Percentiles rank a stretch among this genome's conserved stretches.
Evolutionary conservation across 1,140 invertebrate genomes (phyloP).

Genomic region (Anagrus nilaparvatae): DNA sequence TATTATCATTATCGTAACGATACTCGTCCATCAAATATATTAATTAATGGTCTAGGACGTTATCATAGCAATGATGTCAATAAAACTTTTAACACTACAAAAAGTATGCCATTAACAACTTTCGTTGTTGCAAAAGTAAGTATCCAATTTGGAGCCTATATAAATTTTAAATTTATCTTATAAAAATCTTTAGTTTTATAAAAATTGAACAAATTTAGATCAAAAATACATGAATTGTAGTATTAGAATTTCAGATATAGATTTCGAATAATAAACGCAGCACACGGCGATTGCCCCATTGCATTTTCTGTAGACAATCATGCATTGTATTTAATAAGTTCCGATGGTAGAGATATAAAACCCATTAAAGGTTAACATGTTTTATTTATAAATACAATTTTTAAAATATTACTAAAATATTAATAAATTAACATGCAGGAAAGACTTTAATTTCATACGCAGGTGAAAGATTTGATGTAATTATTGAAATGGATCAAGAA

Average conservation of each 20-base stretch:
- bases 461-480: conserved; percentile 80
- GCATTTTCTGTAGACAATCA: conserved; percentile 79
- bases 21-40: conserved; percentile 65
- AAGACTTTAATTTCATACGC: conserved; percentile 72
- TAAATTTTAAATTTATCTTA: too few relatives aligned
- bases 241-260: conserved; percentile 71
- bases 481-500: conserved; percentile 61
- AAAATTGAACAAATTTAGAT: too few relatives aligned
- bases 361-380: conserved; percentile 58
- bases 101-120: conserved; percentile 46
- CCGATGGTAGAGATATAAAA: conserved; percentile 70
- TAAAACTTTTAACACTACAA: too few relatives aligned
- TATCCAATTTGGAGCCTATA: too few relatives aligned
- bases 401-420: too few relatives aligned
- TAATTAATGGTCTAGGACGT: conserved; percentile 69
- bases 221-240: too few relatives aligned
- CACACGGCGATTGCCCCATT: conserved; percentile 80
- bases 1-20: conserved; percentile 68
- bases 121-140: too few relatives aligned
- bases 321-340: conserved; percentile 62
- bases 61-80: too few relatives aligned
- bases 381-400: too few relatives aligned
- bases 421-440: conserved; percentile 40
- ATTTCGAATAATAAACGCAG: conserved; percentile 77
- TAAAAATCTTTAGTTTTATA: too few relatives aligned